Evolutionary conservation across 2,888 invertebrate species (phyloP).

Genomic region (Drosophila macrospina): DNA sequence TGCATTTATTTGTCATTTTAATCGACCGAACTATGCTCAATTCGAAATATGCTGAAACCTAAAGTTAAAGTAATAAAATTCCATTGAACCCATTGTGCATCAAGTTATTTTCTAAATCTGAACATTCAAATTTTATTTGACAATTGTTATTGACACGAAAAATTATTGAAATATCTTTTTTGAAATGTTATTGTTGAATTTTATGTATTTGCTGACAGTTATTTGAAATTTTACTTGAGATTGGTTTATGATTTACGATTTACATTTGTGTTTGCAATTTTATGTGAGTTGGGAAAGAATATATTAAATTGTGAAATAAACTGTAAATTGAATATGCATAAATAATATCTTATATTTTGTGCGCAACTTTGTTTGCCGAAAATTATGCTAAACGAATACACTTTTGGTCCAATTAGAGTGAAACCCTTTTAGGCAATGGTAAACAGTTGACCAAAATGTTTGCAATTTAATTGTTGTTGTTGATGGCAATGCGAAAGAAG

Average conservation of each 20-base stretch:
- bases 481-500: conserved; percentile 2
- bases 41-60: too few relatives aligned
- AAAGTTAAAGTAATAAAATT: conserved; percentile 5
- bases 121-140: conserved; percentile 60
- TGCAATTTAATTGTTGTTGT: conserved; percentile 12
- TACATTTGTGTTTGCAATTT: conserved; percentile 32
- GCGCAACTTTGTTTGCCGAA: conserved; percentile 6
- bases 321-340: background rate
- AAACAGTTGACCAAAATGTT: conserved; percentile 46
- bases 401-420: conserved; percentile 16
- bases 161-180: conserved; percentile 53
- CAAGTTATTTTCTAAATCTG: conserved; percentile 38
- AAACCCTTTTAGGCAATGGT: conserved; percentile 42
- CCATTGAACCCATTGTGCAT: background rate
- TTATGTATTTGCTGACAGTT: conserved; percentile 59
- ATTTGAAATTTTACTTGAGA: conserved; percentile 69
- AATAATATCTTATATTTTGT: background rate
- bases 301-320: conserved; percentile 1
- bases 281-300: conserved; percentile 19
- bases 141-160: conserved; percentile 67
- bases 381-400: conserved; percentile 15
- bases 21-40: too few relatives aligned
- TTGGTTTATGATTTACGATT: conserved; percentile 57
- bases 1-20: background rate
- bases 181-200: conserved; percentile 27